Evolutionary conservation across 2,888 invertebrate genomes (phyloP).

Genomic region (Cantharis nigra): DNA sequence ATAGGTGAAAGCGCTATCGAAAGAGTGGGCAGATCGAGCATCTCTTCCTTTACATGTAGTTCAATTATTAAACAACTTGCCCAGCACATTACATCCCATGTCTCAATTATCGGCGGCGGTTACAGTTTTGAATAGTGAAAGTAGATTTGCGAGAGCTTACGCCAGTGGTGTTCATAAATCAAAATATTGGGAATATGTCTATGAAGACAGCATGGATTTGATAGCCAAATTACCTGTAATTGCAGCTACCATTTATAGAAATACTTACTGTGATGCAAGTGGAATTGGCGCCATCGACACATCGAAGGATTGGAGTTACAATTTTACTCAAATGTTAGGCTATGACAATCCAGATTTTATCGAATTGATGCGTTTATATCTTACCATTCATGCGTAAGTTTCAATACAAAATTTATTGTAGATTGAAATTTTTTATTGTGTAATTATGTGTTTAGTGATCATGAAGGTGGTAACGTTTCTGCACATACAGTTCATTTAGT

Average conservation of each 20-base stretch:
- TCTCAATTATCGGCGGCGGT: conserved; percentile 91
- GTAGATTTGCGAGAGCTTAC: conserved; percentile 90
- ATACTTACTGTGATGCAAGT: conserved; percentile 82
- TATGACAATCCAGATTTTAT: conserved; percentile 83
- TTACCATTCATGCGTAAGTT: conserved; percentile 81
- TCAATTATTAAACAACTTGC: conserved; percentile 89
- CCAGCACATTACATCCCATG: conserved; percentile 90
- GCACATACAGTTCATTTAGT: conserved; percentile 94
- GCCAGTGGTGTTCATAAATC: conserved; percentile 84
- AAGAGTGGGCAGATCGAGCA: conserved; percentile 88
- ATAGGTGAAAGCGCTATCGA: conserved; percentile 71
- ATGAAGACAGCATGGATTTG: conserved; percentile 93
- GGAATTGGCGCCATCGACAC: conserved; percentile 88
- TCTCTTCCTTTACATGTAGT: conserved; percentile 91
- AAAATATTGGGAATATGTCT: conserved; percentile 90
- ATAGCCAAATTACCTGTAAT: conserved; percentile 94
- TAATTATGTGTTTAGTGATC: conserved; percentile 68
- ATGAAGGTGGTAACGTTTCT: conserved; percentile 96
- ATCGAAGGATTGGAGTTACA: conserved; percentile 90
- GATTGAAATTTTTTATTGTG: not conserved
- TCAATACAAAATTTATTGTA: not conserved
- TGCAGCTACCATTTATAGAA: conserved; percentile 93
- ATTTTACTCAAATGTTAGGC: conserved; percentile 91
- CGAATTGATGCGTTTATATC: conserved; percentile 90
- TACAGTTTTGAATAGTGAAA: conserved; percentile 90